phyloP scores from a whole-genome alignment of 2,113 vertebrate genomes.

The Triplophysa dalaica region DNA sequence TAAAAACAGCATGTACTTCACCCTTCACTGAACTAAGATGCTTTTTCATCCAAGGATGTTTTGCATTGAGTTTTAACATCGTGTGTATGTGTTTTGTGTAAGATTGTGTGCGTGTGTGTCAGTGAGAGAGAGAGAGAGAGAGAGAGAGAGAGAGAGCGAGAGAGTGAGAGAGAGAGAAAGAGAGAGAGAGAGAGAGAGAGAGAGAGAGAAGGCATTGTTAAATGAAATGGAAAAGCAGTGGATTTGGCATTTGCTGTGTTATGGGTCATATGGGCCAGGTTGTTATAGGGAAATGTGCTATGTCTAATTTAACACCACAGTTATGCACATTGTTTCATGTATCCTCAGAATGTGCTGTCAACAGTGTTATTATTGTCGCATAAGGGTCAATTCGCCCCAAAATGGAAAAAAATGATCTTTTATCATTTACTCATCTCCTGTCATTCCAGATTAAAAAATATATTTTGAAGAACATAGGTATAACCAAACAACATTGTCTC shows the following conservation, averaged over 20 bases:
- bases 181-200: no score
- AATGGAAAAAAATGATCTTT: no score
- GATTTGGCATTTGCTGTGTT: slow-evolving; percentile 17
- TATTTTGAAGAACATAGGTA: no score
- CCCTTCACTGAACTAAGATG: slow-evolving; percentile 20
- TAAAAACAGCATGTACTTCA: slow-evolving; percentile 41
- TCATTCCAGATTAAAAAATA: no score
- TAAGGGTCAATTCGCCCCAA: no score
- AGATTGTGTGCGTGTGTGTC: background rate
- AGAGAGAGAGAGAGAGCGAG: background rate
- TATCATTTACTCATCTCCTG: no score
- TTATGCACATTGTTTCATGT: slow-evolving; percentile 23
- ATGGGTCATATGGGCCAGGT: slow-evolving; percentile 13
- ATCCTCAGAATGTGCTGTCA: background rate
- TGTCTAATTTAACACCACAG: slow-evolving; percentile 34
- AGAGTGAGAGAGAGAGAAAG: no score
- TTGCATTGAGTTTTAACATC: background rate
- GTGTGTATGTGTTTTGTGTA: slow-evolving; percentile 19
- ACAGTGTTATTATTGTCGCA: background rate
- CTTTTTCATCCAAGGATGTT: slow-evolving; percentile 3
- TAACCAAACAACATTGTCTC: no score
- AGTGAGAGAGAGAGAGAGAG: no score
- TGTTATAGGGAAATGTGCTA: slow-evolving; percentile 35
- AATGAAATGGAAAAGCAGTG: slow-evolving; percentile 20
- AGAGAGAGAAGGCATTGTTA: slow-evolving; percentile 20